phyloP scores from a whole-genome alignment of 2,888 invertebrate species.

The Lycophotia porphyrea region DNA sequence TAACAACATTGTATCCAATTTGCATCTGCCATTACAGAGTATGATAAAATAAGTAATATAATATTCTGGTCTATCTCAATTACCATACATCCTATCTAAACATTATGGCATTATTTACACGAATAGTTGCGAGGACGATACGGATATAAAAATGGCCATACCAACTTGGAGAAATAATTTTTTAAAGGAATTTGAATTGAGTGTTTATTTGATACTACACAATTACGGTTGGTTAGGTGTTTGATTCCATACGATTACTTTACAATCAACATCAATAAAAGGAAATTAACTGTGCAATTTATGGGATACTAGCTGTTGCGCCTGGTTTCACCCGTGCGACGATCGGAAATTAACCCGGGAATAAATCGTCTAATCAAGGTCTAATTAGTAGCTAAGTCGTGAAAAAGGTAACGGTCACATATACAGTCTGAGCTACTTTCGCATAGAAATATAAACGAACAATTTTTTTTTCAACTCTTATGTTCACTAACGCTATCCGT shows the following conservation, averaged over 20 bases:
- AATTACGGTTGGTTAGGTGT: neutral
- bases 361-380: no score
- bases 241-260: neutral
- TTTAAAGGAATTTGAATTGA: neutral
- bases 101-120: conserved; percentile 2
- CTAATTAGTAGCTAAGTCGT: no score
- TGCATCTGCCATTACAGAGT: neutral
- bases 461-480: no score
- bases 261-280: neutral
- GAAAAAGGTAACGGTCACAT: no score
- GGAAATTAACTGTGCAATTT: neutral
- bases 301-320: neutral
- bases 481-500: no score
- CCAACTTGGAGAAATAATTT: neutral
- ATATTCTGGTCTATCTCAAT: conserved; percentile 1
- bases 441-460: neutral
- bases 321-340: neutral
- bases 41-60: conserved; percentile 14
- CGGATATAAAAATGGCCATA: neutral
- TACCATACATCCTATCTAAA: conserved; percentile 16
- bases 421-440: no score
- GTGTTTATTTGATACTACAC: neutral
- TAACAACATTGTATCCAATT: neutral
- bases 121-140: neutral
- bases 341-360: neutral